Evolutionary conservation across 2,797 vertebrate species (phyloP), one percentile per base, ranked within the genome.

Genomic region (Pygocentrus nattereri): DNA sequence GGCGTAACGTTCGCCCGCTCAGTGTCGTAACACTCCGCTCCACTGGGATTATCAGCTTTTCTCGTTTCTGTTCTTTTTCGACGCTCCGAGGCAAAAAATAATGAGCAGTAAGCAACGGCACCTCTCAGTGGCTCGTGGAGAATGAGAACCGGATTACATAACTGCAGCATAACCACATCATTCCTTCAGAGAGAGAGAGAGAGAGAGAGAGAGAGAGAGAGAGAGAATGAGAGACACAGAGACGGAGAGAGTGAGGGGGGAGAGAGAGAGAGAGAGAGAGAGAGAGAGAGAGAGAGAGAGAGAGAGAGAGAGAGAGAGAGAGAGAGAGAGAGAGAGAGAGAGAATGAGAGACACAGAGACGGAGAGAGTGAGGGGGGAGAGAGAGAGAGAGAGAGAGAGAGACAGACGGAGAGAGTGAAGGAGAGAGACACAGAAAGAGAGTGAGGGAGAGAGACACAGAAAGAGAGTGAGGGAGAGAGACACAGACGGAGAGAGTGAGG

Each of bases 91-190:
- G 34, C 23, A 76, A 38, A 25, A 59, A 64, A 49, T 62, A 82
- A 80, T 74, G 76, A 82, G 62, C 72, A n/a, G 50, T 7, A 72
- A 71, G 59, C 56, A 73, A 70, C 49, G 44, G 56, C 64, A 79
- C 49, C 76, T 85, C 68, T 70, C 75, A 83, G 38, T 76, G 54
- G 34, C 47, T 65, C 69, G 41, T 78, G 38, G 64, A 78, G 70
- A 76, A 83, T 78, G 59, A 79, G 80, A 70, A 78, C 65, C 38
- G 0, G 18, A 52, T 84, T 82, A 82, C 82, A 86, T 84, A 86
- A 84, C 68, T 34, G 38, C 16, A 71, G 68, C 56, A 69, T 30
- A 65, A 81, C 71, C 67, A 77, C 73, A 47, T 56, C 61, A 62
- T 50, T 65, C 47, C 58, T 64, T 19, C 68, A 47, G 38, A 72